phyloP scores from a whole-genome alignment of 1,140 invertebrate species.

The Orussus abietinus region DNA sequence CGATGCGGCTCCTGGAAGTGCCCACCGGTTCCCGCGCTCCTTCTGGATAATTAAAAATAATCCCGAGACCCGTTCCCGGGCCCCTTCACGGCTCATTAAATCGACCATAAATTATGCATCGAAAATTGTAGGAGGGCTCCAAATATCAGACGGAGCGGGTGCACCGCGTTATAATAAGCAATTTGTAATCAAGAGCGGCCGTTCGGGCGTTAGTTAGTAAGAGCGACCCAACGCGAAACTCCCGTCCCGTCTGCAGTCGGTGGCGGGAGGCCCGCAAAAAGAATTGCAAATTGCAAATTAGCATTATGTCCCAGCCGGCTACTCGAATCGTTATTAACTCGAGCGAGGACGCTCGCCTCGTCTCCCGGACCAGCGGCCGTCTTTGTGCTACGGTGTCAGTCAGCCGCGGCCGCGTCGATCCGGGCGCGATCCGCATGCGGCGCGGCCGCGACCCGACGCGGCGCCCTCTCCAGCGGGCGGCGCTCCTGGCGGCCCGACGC shows the following conservation, averaged over 20 bases:
- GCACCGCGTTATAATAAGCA: constrained; percentile 47
- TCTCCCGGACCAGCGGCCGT: constrained; percentile 19
- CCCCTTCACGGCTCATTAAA: constrained; percentile 51
- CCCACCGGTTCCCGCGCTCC: no score
- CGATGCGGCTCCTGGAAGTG: no score
- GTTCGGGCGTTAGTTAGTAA: constrained; percentile 39
- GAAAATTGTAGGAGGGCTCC: constrained; percentile 49
- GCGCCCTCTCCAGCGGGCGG: no score
- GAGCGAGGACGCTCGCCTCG: constrained; percentile 19
- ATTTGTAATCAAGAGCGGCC: constrained; percentile 52
- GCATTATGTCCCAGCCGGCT: constrained; percentile 36
- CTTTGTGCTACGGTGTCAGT: no score
- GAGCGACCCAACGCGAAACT: constrained; percentile 43
- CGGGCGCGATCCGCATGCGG: no score
- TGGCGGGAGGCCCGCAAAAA: constrained; percentile 29
- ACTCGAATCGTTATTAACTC: constrained; percentile 40
- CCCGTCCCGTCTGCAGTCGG: constrained; percentile 16
- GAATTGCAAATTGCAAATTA: constrained; percentile 46
- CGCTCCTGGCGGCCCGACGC: no score
- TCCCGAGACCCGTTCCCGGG: constrained; percentile 32
- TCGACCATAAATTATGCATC: constrained; percentile 55
- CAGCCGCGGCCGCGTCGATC: constrained; percentile 28
- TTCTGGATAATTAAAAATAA: constrained; percentile 55
- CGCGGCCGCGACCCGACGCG: no score
- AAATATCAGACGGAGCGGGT: constrained; percentile 37